Percentiles rank a stretch among this genome's conserved stretches.
Conservation (phyloP, 1,140 invertebrate genomes). For the Drosophila setifemur region DNA sequence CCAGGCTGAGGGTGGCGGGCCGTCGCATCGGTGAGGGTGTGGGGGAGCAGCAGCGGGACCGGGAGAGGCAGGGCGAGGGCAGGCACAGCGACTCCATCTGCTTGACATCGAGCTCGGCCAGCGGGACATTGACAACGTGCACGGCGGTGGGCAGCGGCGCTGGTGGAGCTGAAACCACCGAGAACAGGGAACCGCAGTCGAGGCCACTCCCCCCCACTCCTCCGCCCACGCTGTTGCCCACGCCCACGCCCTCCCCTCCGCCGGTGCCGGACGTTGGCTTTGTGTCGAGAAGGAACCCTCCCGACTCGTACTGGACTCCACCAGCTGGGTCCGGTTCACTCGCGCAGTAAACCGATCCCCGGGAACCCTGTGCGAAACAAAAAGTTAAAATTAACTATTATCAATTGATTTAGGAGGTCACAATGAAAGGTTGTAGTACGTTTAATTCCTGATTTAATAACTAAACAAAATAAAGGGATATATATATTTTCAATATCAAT, state of each 20-base stretch:
- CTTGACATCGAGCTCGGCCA: slow-evolving; percentile 79
- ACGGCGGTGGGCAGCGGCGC: slow-evolving; percentile 69
- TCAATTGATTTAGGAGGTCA: no score
- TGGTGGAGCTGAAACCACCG: slow-evolving; percentile 85
- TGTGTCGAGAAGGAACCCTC: slow-evolving; percentile 76
- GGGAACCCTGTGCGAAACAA: slow-evolving; percentile 81
- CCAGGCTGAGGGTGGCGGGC: slow-evolving; percentile 73
- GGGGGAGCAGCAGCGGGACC: slow-evolving; percentile 21
- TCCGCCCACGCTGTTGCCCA: slow-evolving; percentile 20
- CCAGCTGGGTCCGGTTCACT: slow-evolving; percentile 82
- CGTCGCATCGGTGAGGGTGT: slow-evolving; percentile 42
- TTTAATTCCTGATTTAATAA: no score
- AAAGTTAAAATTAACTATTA: no score
- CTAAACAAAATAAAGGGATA: no score
- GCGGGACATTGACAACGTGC: slow-evolving; percentile 51
- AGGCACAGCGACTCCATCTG: slow-evolving; percentile 58
- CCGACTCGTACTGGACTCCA: slow-evolving; percentile 82
- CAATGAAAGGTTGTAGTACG: no score
- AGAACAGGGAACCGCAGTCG: slow-evolving; percentile 84
- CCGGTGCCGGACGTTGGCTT: slow-evolving; percentile 51
- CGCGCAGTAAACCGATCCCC: slow-evolving; percentile 83
- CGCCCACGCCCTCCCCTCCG: slow-evolving; percentile 40
- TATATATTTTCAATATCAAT: no score
- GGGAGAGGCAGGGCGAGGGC: slow-evolving; percentile 41
- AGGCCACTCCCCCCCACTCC: slow-evolving; percentile 18